Conservation (phyloP, 2,797 vertebrate species). For the Sandelia bainsii region DNA sequence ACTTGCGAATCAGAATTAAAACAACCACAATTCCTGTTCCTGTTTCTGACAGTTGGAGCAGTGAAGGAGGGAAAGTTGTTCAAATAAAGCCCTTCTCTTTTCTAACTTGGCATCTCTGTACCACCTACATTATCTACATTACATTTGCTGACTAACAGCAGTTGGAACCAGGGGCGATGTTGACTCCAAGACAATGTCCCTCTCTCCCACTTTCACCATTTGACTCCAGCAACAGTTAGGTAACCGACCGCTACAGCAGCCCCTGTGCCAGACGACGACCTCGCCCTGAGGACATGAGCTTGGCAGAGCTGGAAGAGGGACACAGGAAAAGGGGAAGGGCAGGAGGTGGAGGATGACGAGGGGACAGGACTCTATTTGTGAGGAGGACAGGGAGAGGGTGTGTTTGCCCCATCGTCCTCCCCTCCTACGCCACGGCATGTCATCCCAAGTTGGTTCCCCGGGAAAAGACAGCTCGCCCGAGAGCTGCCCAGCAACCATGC, state of each 20-base stretch:
- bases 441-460: constrained; percentile 49
- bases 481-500: constrained; percentile 53
- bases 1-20: not conserved
- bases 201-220: constrained; percentile 42
- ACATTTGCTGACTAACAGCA: constrained; percentile 25
- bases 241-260: not conserved
- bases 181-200: constrained; percentile 60
- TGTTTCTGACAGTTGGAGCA: constrained; percentile 8
- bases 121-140: constrained; percentile 48
- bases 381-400: constrained; percentile 44
- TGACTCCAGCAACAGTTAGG: constrained; percentile 35
- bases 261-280: constrained; percentile 11
- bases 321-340: not conserved
- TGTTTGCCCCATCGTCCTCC: not conserved
- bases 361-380: constrained; percentile 29
- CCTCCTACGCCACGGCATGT: constrained; percentile 36
- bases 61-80: not conserved
- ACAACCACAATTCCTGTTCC: not conserved
- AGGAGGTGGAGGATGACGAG: not conserved
- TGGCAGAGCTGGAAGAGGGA: not conserved
- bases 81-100: constrained; percentile 38
- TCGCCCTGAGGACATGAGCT: constrained; percentile 22
- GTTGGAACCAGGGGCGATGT: constrained; percentile 13
- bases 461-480: constrained; percentile 61
- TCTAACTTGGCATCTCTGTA: constrained; percentile 14